Base-by-base conservation (phyloP, 2,888 invertebrate species). In the Temnothorax ravouxi region DNA sequence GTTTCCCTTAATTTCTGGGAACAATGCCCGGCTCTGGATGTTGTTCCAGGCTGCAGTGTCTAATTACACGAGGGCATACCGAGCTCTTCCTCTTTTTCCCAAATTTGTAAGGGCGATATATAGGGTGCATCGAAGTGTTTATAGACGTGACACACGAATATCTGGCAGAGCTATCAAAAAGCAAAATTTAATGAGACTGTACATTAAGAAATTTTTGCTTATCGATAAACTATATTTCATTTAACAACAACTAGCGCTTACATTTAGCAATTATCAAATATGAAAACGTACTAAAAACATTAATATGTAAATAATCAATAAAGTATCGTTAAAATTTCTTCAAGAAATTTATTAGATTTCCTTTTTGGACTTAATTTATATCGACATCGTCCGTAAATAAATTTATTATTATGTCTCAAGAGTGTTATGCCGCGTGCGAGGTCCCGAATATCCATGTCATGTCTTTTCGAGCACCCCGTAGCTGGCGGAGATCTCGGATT, bases 1-100 rank as follows among this genome's bases (percentile, higher is more conserved):
- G 91, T 92, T 94, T 94, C 93, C 92, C 93, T 92, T 93, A 93
- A 94, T 94, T 94, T 94, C 90, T 89, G 91, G 91, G 94, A 94
- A 94, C 93, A 93, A 93, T 93, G 89, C 88, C 92, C 85, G 83
- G 81, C 83, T 83, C 86, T 89, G 89, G 89, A 93, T 93, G 92
- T 94, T 93, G 91, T 93, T 93, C 93, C 93, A 92, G 91, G 87
- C 91, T 90, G 91, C 92, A 94, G 94, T 93, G 93, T 94, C 94
- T 94, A 94, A 94, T 94, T 94, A 94, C 94, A 93, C 89, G 83
- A 88, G 84, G 67, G 80, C 69, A 54, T 83, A 56, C 25, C 29
- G 72, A 74, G 67, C 41, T 83, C 61, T 76, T 69, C 61, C 41
- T 61, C 54, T 67, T 34, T 34, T 54, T 25, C 15, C 50, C 34